These are phyloP conservation scores for Sinella curviseta DNA, from an alignment of 1,140 invertebrate genomes.

Conservation along the genomic window DNA sequence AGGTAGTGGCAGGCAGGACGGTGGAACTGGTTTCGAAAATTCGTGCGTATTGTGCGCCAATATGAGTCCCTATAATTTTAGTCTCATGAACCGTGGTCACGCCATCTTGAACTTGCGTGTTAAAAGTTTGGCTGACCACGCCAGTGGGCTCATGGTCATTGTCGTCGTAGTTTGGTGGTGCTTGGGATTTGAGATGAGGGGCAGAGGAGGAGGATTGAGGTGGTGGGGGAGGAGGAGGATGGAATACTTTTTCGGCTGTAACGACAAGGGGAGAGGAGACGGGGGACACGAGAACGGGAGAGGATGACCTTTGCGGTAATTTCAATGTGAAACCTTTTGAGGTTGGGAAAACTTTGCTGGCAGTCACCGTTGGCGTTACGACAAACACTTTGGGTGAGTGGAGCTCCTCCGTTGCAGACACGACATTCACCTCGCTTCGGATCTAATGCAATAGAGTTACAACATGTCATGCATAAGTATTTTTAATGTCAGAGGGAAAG, in stretches of 20 bases:
- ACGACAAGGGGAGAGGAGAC: conserved; percentile 19
- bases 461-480: no score
- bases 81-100: conserved; percentile 82
- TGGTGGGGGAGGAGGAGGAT: conserved; percentile 13
- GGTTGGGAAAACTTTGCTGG: conserved; percentile 49
- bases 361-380: conserved; percentile 13
- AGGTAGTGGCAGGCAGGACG: conserved; percentile 54
- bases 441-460: conserved; percentile 14
- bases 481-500: not conserved
- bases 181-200: not conserved
- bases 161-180: conserved; percentile 16
- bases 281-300: conserved; percentile 3
- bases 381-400: conserved; percentile 51
- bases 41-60: conserved; percentile 79
- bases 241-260: conserved; percentile 9
- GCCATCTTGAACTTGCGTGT: conserved; percentile 78
- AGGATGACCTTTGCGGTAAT: conserved; percentile 21
- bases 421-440: conserved; percentile 41
- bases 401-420: conserved; percentile 39
- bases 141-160: conserved; percentile 65
- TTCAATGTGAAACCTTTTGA: conserved; percentile 43
- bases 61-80: conserved; percentile 81
- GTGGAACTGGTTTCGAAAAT: conserved; percentile 71
- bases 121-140: conserved; percentile 75
- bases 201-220: not conserved